Percentiles rank a stretch among this genome's conserved stretches.
Conservation (phyloP, 2,888 invertebrate species). For the Sclerodermus sp. region DNA sequence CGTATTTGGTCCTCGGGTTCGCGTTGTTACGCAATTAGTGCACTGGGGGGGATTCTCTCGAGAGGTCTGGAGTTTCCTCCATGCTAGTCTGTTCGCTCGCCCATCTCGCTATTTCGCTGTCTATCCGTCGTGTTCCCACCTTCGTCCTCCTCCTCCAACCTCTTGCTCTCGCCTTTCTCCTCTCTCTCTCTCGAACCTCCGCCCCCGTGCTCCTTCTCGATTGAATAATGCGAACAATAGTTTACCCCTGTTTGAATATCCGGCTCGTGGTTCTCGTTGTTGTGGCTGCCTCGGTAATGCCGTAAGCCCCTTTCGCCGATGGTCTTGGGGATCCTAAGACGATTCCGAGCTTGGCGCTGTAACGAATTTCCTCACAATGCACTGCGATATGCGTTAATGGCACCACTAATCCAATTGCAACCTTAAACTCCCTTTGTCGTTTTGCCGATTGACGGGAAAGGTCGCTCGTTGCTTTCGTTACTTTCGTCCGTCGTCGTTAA, state of each 20-base stretch:
- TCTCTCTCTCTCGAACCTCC: slow-evolving; percentile 11
- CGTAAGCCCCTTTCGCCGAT: slow-evolving; percentile 3
- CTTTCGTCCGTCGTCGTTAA: no score
- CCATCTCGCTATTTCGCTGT: slow-evolving; percentile 7
- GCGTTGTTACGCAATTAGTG: slow-evolving; percentile 44
- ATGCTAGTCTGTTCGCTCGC: slow-evolving; percentile 9
- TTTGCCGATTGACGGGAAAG: no score
- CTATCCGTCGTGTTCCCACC: slow-evolving; percentile 12
- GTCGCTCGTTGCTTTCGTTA: no score
- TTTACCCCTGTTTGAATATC: slow-evolving; percentile 32
- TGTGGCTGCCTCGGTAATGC: slow-evolving; percentile 16
- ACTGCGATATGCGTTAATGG: slow-evolving; percentile 2
- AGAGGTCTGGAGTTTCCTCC: slow-evolving; percentile 26
- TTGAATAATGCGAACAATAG: slow-evolving; percentile 41
- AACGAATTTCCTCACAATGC: slow-evolving; percentile 11
- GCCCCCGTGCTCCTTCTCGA: slow-evolving; percentile 23
- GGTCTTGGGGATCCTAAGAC: slow-evolving; percentile 10
- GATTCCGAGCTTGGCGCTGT: slow-evolving; percentile 2
- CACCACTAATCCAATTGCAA: slow-evolving; percentile 7
- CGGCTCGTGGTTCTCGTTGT: slow-evolving; percentile 9
- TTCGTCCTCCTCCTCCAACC: slow-evolving; percentile 14
- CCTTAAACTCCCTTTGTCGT: no score
- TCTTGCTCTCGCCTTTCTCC: slow-evolving; percentile 13
- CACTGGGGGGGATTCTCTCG: slow-evolving; percentile 30
- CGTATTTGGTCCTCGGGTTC: slow-evolving; percentile 8